phyloP scores from a whole-genome alignment of 2,888 invertebrate genomes.

The Melieria picta region DNA sequence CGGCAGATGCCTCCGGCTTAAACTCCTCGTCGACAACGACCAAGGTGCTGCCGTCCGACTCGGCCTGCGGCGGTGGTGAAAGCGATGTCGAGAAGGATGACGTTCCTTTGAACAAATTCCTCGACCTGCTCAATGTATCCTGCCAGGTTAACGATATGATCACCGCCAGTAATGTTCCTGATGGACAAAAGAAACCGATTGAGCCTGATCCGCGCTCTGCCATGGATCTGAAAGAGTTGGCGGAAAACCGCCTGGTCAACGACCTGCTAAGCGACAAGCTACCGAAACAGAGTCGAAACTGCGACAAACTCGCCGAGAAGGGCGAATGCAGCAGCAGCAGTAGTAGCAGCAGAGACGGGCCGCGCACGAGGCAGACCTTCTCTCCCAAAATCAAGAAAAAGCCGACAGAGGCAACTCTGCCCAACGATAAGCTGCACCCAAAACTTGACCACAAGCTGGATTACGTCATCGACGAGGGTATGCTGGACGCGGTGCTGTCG shows the following conservation, averaged over 20 bases:
- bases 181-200: constrained; percentile 37
- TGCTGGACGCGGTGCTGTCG: constrained; percentile 83
- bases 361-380: neutral
- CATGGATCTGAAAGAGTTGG: constrained; percentile 43
- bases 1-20: too few species aligned
- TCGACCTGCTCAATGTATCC: constrained; percentile 65
- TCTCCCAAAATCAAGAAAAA: constrained; percentile 1
- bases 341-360: neutral
- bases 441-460: constrained; percentile 60
- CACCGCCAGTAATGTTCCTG: constrained; percentile 9
- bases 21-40: too few species aligned
- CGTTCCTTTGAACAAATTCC: constrained; percentile 55
- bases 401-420: neutral
- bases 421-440: constrained; percentile 53
- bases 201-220: constrained; percentile 51
- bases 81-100: too few species aligned
- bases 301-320: neutral
- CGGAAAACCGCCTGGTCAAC: constrained; percentile 61
- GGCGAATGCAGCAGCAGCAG: neutral
- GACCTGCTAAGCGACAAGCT: constrained; percentile 48
- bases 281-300: constrained; percentile 36
- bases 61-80: too few species aligned
- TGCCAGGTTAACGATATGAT: constrained; percentile 66
- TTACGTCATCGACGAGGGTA: constrained; percentile 81
- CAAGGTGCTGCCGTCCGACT: too few species aligned